These are phyloP conservation scores for Asobara japonica DNA, from an alignment of 1,140 invertebrate species.

Conservation along the genomic window DNA sequence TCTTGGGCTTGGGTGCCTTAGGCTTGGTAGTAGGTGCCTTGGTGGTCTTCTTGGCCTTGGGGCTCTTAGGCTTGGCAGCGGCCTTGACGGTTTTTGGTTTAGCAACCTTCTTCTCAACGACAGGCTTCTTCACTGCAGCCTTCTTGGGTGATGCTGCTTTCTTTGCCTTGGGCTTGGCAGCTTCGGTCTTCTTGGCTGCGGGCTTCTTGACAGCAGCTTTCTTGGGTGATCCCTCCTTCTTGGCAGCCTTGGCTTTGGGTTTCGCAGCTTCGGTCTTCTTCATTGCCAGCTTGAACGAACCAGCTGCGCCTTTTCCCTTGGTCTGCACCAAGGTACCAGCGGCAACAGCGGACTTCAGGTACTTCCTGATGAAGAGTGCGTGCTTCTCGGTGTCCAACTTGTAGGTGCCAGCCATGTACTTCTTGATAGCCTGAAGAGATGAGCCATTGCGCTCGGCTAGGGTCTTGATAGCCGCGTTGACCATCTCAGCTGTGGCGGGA, in stretches of 20 bases:
- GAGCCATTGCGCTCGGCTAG: slow-evolving; percentile 72
- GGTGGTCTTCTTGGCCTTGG: not conserved
- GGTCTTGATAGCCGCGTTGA: slow-evolving; percentile 69
- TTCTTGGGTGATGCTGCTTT: not conserved
- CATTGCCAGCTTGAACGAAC: slow-evolving; percentile 18
- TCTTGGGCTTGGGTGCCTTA: slow-evolving; percentile 20
- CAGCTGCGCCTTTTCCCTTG: slow-evolving; percentile 49
- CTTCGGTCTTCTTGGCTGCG: not conserved
- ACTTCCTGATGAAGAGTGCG: slow-evolving; percentile 71
- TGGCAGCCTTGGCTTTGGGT: not conserved
- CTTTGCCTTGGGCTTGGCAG: not conserved
- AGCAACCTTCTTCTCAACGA: not conserved
- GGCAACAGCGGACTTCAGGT: slow-evolving; percentile 69
- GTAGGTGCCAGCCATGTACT: slow-evolving; percentile 70
- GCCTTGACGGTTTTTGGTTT: not conserved
- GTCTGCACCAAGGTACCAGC: slow-evolving; percentile 69
- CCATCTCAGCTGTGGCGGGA: slow-evolving; percentile 67
- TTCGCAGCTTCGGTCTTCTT: not conserved
- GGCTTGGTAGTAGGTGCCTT: slow-evolving; percentile 24
- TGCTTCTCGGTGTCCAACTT: slow-evolving; percentile 70
- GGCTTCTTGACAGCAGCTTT: slow-evolving; percentile 15
- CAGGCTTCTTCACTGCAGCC: not conserved
- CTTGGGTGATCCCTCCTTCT: not conserved
- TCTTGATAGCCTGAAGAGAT: slow-evolving; percentile 72
- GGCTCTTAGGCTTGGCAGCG: not conserved